Conservation (phyloP, 2,888 invertebrate species). For the Crossocerus cetratus region DNA sequence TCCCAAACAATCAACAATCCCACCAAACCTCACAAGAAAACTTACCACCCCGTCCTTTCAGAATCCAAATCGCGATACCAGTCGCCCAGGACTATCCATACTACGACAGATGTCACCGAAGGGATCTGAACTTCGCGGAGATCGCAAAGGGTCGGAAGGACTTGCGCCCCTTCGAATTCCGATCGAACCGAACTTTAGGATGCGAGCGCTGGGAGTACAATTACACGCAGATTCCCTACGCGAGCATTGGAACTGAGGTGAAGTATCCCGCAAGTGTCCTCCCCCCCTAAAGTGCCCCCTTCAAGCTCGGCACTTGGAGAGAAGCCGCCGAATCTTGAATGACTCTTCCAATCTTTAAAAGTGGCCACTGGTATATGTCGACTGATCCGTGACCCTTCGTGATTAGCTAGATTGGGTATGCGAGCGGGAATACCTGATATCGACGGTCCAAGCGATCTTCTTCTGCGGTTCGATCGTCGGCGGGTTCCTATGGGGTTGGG, state of each 20-base stretch:
- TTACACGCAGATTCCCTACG: constrained; percentile 78
- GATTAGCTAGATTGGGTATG: constrained; percentile 80
- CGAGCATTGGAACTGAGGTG: constrained; percentile 80
- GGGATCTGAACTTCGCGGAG: constrained; percentile 74
- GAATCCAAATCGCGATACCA: constrained; percentile 74
- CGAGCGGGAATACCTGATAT: constrained; percentile 77
- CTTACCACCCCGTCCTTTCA: constrained; percentile 50
- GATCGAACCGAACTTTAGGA: constrained; percentile 57
- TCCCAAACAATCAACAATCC: neutral
- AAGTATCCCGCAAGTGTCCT: constrained; percentile 53
- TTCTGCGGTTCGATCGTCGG: constrained; percentile 79
- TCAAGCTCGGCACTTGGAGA: too few relatives aligned
- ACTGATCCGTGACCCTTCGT: constrained; percentile 46
- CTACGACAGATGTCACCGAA: constrained; percentile 76
- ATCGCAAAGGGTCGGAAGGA: constrained; percentile 57
- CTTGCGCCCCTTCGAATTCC: constrained; percentile 60
- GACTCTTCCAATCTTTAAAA: neutral
- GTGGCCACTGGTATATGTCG: neutral
- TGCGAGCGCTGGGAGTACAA: constrained; percentile 80
- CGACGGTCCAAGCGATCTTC: constrained; percentile 78
- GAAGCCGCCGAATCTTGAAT: too few relatives aligned
- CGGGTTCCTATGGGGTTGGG: constrained; percentile 78
- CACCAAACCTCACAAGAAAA: too few relatives aligned
- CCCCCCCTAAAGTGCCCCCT: too few relatives aligned
- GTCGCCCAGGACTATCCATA: constrained; percentile 63